Conservation (phyloP, 2,797 vertebrate genomes). For the Coracias cyanogaster region DNA sequence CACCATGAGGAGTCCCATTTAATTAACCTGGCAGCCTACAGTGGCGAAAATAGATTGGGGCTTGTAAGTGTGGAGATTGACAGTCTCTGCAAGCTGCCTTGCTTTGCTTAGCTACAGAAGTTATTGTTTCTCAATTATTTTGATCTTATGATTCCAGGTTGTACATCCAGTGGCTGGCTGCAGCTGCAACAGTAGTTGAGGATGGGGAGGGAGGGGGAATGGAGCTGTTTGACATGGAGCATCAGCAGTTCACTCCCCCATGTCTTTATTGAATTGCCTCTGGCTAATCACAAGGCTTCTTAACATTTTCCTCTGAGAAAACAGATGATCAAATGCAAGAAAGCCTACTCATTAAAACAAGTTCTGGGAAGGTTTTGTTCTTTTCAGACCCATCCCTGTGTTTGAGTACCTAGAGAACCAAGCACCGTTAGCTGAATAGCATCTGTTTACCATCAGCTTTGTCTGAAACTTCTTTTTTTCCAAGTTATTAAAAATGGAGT, state of each 20-base stretch:
- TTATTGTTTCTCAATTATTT: slow-evolving; percentile 41
- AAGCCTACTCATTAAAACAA: slow-evolving; percentile 63
- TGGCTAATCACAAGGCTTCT: slow-evolving; percentile 41
- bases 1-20: slow-evolving; percentile 51
- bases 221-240: not conserved
- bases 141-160: slow-evolving; percentile 12
- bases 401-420: slow-evolving; percentile 29
- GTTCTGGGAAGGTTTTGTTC: slow-evolving; percentile 61
- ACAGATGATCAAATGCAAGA: slow-evolving; percentile 68
- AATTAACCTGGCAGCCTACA: slow-evolving; percentile 48
- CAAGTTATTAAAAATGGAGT: slow-evolving; percentile 52
- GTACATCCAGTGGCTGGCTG: not conserved
- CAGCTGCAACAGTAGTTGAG: slow-evolving; percentile 5
- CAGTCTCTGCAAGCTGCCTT: slow-evolving; percentile 32
- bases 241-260: slow-evolving; percentile 19
- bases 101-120: slow-evolving; percentile 13
- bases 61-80: slow-evolving; percentile 53
- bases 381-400: slow-evolving; percentile 45
- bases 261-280: slow-evolving; percentile 29
- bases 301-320: slow-evolving; percentile 67
- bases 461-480: not conserved
- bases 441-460: slow-evolving; percentile 72
- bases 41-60: slow-evolving; percentile 33
- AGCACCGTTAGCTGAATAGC: not conserved
- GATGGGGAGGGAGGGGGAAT: not conserved